Evolutionary conservation across 2,797 vertebrate species (phyloP).

Genomic region (Centropyge bicolor): DNA sequence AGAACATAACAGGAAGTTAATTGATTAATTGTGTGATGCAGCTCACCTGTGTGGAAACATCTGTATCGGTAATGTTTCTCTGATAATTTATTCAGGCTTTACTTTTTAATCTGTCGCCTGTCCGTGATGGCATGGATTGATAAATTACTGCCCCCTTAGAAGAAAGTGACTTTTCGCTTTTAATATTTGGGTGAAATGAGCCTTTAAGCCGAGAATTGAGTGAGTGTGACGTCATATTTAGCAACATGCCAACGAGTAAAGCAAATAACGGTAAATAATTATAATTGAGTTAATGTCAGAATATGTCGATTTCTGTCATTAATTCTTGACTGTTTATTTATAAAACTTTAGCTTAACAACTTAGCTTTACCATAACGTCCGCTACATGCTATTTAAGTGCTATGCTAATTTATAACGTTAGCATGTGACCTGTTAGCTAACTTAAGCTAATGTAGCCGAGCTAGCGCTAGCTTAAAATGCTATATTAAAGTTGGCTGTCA

Average conservation of each 20-base stretch:
- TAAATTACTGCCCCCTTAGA: neutral
- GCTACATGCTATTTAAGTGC: neutral
- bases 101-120: neutral
- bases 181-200: neutral
- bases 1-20: neutral
- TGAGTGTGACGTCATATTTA: too few relatives aligned
- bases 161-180: too few relatives aligned
- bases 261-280: too few relatives aligned
- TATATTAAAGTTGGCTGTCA: neutral
- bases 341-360: neutral
- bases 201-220: too few relatives aligned
- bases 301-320: neutral
- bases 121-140: neutral
- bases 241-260: too few relatives aligned
- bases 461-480: neutral
- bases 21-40: neutral
- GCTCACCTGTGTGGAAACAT: neutral
- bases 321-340: neutral
- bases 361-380: neutral
- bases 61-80: neutral
- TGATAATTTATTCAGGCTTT: neutral
- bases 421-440: neutral
- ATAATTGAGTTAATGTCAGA: too few relatives aligned
- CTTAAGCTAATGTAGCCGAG: neutral
- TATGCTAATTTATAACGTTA: too few relatives aligned